Percentiles rank a stretch among this genome's conserved stretches.
Conservation (phyloP, 2,888 invertebrate genomes). For the Drosophila algonquin region DNA sequence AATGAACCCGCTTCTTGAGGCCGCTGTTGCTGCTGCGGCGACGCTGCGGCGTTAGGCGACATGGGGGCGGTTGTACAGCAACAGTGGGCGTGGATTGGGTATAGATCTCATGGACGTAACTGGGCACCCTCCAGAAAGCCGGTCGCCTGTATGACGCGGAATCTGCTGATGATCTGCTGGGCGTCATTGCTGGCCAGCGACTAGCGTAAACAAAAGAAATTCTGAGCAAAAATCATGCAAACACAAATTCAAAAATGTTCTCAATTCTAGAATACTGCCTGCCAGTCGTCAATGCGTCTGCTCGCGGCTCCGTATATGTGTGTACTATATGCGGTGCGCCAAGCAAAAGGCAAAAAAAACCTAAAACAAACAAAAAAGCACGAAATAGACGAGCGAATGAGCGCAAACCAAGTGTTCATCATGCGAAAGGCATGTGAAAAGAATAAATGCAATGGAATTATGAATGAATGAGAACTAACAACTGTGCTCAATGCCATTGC, state of each 20-base stretch:
- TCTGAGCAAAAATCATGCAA: conserved; percentile 39
- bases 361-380: conserved; percentile 35
- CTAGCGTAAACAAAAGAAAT: conserved; percentile 75
- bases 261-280: conserved; percentile 36
- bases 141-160: conserved; percentile 72
- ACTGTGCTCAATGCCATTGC: background rate
- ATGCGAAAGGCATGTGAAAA: conserved; percentile 22
- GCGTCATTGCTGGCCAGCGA: conserved; percentile 75
- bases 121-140: conserved; percentile 81
- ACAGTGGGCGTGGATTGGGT: conserved; percentile 32
- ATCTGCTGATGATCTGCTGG: conserved; percentile 63
- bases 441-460: conserved; percentile 13
- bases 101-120: conserved; percentile 33
- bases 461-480: conserved; percentile 27
- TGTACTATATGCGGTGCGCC: conserved; percentile 40
- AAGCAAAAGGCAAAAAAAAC: conserved; percentile 40
- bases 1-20: conserved; percentile 84
- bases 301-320: conserved; percentile 55
- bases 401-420: conserved; percentile 37
- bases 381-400: conserved; percentile 23
- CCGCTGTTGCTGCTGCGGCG: conserved; percentile 66
- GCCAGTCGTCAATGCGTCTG: conserved; percentile 59
- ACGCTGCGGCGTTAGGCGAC: conserved; percentile 29
- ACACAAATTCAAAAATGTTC: conserved; percentile 63
- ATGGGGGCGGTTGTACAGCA: conserved; percentile 22